Percentiles rank a stretch among this genome's conserved stretches.
Evolutionary conservation across 2,113 vertebrate genomes (phyloP).

Genomic region (Petaurus breviceps): DNA sequence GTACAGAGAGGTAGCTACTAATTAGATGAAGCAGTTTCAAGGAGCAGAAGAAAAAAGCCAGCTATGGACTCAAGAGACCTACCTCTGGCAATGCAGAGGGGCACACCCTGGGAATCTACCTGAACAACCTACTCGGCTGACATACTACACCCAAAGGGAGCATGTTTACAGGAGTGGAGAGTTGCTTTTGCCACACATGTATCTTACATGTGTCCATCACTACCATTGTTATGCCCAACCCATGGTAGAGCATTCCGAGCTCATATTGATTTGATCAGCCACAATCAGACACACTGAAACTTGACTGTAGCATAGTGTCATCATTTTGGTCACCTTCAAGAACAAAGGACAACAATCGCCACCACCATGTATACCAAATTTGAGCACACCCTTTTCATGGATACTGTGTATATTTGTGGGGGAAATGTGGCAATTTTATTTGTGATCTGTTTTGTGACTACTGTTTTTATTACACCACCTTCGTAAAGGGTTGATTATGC

Average conservation of each 20-base stretch:
- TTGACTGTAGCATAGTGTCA: no score
- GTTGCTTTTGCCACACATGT: not conserved
- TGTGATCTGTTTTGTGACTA: not conserved
- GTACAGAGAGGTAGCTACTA: not conserved
- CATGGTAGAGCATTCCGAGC: no score
- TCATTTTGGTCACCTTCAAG: no score
- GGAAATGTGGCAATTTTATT: not conserved
- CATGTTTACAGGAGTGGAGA: not conserved
- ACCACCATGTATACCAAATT: not conserved
- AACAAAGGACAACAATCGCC: no score
- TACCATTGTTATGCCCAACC: not conserved
- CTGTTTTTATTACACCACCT: not conserved
- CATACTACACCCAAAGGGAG: not conserved
- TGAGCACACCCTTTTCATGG: not conserved
- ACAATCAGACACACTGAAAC: no score
- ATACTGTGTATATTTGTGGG: not conserved
- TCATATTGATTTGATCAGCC: no score
- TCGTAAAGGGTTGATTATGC: not conserved
- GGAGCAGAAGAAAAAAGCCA: not conserved
- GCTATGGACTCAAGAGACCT: not conserved
- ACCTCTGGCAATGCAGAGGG: not conserved
- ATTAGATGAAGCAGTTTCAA: not conserved
- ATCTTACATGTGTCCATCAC: not conserved
- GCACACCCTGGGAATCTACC: not conserved
- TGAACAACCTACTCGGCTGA: not conserved